These are phyloP conservation scores for Phyllostomus discolor DNA, from an alignment of 2,113 vertebrate species.

Conservation along the genomic window DNA sequence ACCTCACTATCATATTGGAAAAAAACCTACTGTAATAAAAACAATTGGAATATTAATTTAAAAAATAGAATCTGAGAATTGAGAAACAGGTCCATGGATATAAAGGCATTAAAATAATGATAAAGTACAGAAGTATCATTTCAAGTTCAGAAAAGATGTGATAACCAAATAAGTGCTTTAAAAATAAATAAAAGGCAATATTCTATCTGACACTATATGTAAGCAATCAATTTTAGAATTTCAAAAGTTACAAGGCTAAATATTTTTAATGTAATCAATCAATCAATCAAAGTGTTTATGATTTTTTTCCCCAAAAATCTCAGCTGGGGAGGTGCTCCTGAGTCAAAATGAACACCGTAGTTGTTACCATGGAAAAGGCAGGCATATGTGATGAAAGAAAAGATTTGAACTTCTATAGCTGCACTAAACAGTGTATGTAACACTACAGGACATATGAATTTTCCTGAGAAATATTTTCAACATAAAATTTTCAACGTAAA, in stretches of 20 bases:
- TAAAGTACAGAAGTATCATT: not conserved
- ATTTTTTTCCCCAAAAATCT: not conserved
- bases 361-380: not conserved
- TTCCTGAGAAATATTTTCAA: not conserved
- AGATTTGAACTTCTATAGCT: not conserved
- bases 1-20: not conserved
- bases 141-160: not conserved
- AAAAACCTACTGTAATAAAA: not conserved
- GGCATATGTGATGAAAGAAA: not conserved
- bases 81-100: not conserved
- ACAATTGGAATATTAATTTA: not conserved
- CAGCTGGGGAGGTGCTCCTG: not conserved
- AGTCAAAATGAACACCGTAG: not conserved
- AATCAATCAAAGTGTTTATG: not conserved
- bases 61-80: not conserved
- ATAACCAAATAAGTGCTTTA: not conserved
- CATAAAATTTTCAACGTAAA: not conserved
- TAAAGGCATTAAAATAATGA: not conserved
- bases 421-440: not conserved
- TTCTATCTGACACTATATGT: not conserved
- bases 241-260: not conserved
- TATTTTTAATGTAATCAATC: not conserved
- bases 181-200: not conserved
- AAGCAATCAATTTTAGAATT: not conserved
- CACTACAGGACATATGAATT: not conserved